Base-by-base conservation (phyloP, 2,888 invertebrate species). In the Pseudolycoriella hygida region DNA sequence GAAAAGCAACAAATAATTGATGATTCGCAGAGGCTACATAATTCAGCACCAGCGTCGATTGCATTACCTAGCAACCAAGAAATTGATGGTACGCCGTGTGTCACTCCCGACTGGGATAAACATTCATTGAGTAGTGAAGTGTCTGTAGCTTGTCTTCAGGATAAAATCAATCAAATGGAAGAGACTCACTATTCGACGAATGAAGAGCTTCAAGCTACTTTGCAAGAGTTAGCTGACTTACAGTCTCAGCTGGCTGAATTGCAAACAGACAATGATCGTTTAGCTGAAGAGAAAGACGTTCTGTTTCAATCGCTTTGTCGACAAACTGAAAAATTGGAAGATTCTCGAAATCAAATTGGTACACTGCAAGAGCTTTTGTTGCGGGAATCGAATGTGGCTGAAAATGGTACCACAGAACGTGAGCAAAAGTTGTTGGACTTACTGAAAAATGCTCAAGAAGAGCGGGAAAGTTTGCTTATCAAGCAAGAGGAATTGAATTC, bases 311-410 rank as follows among this genome's bases (percentile, higher is more conserved):
- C 92, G 15, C 69, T 93, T 34, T 90, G 89, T 59, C 74, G 88
- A 15, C 93, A 93, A 67, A 90, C 90, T 1, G 90, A 90, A 63
- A 84, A 89, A 60, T 67, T 93, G 1, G 89, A 90, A 60, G 89
- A 90, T 56, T 80, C 85, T 20, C 72, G 90, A 45, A 77, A 79
- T 0, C 64, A 80, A 69, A 85, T 89, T 48, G 86, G 85, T 53
- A 84, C 85, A 1, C 64, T 93, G 40, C 87, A 89, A 60, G 84
- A 82, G 56, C 64, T 90, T 44, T 63, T 85, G 43, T 68, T 83
- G 43, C 71, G 77, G 12, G 82, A 80, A 51, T 76, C 79, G n/a
- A 72, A 73, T 40, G 75, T 76, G 48, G 71, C 74, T 6, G 80
- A 82, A 55, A 80, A 82, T 55, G 69, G 77, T 3, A 73, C 74